phyloP scores from a whole-genome alignment of 1,140 invertebrate genomes.

The Bombus impatiens region DNA sequence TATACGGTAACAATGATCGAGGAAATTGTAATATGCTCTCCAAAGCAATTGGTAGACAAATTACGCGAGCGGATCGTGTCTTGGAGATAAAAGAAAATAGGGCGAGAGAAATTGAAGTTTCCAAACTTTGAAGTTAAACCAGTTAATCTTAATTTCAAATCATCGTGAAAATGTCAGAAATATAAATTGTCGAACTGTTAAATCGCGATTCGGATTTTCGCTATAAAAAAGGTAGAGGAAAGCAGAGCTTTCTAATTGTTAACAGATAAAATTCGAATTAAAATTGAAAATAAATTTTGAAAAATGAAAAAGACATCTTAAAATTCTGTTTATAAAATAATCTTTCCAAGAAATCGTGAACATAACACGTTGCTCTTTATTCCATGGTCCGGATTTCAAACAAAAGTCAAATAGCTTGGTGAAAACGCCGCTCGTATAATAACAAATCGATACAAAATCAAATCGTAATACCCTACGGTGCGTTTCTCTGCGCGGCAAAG shows the following conservation, averaged over 20 bases:
- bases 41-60: background rate
- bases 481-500: background rate
- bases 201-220: background rate
- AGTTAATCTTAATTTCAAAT: background rate
- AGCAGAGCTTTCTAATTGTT: too few species aligned
- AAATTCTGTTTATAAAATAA: too few species aligned
- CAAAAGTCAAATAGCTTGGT: background rate
- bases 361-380: background rate
- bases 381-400: background rate
- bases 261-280: too few species aligned
- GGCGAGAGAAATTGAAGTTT: background rate
- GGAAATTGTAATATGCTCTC: background rate
- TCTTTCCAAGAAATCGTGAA: background rate
- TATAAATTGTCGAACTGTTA: too few species aligned
- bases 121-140: background rate
- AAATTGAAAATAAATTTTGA: too few species aligned
- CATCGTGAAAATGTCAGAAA: background rate
- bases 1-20: background rate
- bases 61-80: background rate
- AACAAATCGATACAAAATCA: background rate
- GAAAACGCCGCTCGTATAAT: background rate
- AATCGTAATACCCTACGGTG: background rate
- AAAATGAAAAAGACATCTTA: too few species aligned
- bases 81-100: background rate
- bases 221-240: too few species aligned